Evolutionary conservation across 2,797 vertebrate genomes (phyloP).

Genomic region (Helarctos malayanus): DNA sequence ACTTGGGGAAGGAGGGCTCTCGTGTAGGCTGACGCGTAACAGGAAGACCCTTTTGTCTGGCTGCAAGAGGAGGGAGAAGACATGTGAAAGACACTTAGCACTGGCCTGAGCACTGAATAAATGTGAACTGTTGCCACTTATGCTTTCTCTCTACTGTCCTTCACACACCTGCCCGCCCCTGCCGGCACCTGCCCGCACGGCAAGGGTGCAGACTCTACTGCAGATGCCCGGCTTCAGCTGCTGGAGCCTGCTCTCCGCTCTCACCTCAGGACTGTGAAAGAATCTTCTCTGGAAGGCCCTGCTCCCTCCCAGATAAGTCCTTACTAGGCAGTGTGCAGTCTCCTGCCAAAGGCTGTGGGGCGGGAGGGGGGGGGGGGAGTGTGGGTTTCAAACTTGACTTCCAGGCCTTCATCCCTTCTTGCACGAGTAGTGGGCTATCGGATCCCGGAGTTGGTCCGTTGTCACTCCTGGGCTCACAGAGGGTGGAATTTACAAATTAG

Average conservation of each 20-base stretch:
- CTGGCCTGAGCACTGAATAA: neutral
- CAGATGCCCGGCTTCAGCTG: neutral
- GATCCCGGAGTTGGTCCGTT: neutral
- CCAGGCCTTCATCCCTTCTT: too few species aligned
- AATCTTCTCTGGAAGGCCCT: neutral
- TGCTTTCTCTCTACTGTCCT: neutral
- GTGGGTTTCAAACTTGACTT: neutral
- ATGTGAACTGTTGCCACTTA: too few species aligned
- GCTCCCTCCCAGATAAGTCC: too few species aligned
- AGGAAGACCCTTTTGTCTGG: neutral
- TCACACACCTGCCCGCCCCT: neutral
- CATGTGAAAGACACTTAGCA: neutral
- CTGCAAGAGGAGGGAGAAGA: neutral
- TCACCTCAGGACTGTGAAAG: neutral
- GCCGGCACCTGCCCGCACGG: too few species aligned
- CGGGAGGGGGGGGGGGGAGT: rapidly evolving
- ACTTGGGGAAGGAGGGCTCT: neutral
- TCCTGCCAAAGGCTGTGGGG: neutral
- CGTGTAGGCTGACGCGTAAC: too few species aligned
- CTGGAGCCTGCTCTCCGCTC: too few species aligned
- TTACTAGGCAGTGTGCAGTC: neutral
- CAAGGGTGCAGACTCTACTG: neutral
- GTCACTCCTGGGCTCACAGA: neutral
- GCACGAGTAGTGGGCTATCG: neutral
- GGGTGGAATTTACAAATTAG: neutral